Evolutionary conservation across 2,797 vertebrate species (phyloP).

Genomic region (Tadarida brasiliensis): DNA sequence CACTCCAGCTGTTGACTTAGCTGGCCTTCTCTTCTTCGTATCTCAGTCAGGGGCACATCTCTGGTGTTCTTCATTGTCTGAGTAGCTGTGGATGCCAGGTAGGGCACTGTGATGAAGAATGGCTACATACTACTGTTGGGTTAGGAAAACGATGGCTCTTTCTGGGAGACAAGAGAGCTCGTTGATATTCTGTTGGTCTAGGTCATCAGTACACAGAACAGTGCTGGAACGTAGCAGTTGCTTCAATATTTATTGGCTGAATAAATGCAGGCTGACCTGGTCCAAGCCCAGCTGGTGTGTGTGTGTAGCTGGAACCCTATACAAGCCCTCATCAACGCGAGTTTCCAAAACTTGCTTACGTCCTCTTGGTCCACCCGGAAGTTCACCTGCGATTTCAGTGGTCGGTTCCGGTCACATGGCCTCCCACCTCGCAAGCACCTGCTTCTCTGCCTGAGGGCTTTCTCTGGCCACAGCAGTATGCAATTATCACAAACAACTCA

Average conservation of each 20-base stretch:
- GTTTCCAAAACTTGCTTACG: background rate
- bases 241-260: background rate
- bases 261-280: background rate
- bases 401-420: background rate
- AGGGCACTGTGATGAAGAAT: too few relatives aligned
- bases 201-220: background rate
- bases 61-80: background rate
- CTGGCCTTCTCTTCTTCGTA: background rate
- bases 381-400: background rate
- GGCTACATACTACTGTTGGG: fast-evolving
- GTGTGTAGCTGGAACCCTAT: fast-evolving
- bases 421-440: background rate
- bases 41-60: background rate
- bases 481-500: background rate
- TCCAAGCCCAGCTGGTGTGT: background rate
- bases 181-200: background rate
- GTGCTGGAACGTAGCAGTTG: fast-evolving
- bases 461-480: background rate
- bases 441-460: background rate
- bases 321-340: fast-evolving
- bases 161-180: background rate
- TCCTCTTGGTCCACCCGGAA: fast-evolving
- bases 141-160: background rate
- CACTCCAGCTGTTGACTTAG: background rate
- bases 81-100: too few relatives aligned